Conservation (phyloP, 2,113 vertebrate species). For the Miniopterus natalensis region DNA sequence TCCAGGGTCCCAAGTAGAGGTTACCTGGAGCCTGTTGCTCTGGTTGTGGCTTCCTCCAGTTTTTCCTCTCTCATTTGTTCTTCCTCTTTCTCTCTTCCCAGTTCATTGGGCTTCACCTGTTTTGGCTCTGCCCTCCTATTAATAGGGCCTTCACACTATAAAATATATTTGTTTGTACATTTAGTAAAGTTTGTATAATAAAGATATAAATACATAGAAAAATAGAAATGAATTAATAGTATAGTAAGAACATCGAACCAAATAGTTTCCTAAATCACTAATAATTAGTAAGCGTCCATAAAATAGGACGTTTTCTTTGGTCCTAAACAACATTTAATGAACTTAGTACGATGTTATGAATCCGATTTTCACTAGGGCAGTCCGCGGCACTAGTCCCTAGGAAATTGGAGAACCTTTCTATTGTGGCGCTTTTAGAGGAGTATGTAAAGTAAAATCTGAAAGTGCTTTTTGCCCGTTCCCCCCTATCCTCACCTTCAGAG, state of each 20-base stretch:
- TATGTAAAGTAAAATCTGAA: background rate
- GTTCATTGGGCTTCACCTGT: background rate
- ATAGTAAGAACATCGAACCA: background rate
- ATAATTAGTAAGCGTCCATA: background rate
- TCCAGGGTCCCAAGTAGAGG: background rate
- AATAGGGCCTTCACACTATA: background rate
- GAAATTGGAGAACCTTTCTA: too few relatives aligned
- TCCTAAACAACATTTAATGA: background rate
- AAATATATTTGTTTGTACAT: background rate
- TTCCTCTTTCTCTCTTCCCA: background rate
- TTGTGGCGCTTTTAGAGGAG: background rate
- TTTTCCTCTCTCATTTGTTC: background rate
- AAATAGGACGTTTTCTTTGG: background rate
- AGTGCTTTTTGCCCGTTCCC: background rate
- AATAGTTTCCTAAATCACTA: background rate
- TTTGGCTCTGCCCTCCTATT: background rate
- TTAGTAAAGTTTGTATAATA: background rate
- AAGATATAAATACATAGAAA: background rate
- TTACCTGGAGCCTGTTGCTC: background rate
- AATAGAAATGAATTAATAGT: background rate
- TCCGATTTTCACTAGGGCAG: background rate
- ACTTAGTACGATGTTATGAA: background rate
- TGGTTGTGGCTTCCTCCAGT: background rate
- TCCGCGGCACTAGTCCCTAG: background rate
- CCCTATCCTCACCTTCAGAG: accelerated